Evolutionary conservation across 30 jellyfish, hydroid and myxozoan species (phyloP).

Genomic region (Aurelia sp.): DNA sequence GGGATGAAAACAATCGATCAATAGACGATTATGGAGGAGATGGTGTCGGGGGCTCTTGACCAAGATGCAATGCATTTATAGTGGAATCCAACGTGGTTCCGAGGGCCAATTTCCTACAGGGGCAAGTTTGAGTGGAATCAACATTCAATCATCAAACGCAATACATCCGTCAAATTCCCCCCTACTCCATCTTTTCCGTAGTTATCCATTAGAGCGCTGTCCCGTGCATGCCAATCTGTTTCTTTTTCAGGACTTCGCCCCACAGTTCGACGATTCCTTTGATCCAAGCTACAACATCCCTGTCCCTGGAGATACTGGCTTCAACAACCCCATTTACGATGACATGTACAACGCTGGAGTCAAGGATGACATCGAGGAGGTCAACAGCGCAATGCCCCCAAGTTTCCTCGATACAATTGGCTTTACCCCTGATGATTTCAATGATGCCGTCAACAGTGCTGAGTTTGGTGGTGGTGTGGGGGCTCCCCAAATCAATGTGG

Average conservation of each 20-base stretch:
- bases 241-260: constrained; percentile 4
- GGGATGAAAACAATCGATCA: too few species aligned
- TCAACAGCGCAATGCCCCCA: constrained; percentile 29
- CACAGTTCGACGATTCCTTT: constrained; percentile 30
- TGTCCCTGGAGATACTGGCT: constrained; percentile 50
- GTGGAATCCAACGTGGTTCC: too few species aligned
- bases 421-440: constrained; percentile 45
- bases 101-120: too few species aligned
- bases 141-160: too few species aligned
- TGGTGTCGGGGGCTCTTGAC: too few species aligned
- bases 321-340: constrained; percentile 46
- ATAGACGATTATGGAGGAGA: too few species aligned
- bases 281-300: constrained; percentile 17
- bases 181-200: background rate
- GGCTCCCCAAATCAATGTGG: constrained; percentile 10
- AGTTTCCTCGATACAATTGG: constrained; percentile 55
- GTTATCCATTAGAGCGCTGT: too few species aligned
- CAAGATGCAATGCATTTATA: too few species aligned
- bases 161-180: too few species aligned
- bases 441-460: constrained; percentile 13
- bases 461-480: background rate
- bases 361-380: constrained; percentile 28
- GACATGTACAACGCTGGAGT: constrained; percentile 9
- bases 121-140: too few species aligned
- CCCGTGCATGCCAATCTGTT: too few species aligned